Evolutionary conservation across 2,888 invertebrate genomes (phyloP), one percentile per base, ranked within the genome.

Genomic region (Leptopilina drosophilae): DNA sequence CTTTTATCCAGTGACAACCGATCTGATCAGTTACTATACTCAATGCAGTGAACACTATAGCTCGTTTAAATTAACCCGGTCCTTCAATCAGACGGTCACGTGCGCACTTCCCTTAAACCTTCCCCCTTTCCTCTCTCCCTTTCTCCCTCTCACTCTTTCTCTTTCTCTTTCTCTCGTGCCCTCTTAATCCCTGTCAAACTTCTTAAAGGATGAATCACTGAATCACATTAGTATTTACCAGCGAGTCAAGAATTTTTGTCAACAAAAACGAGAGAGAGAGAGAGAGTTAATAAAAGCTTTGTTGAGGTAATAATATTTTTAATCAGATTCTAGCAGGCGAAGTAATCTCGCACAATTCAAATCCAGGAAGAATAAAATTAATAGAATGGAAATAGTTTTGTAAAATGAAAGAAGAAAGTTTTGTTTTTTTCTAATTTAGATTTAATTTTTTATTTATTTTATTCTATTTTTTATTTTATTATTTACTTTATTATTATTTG

Each of bases 61-160:
- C 67, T 76, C 82, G 81, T 79, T 82, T 84, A 82, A 84, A 84
- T 84, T 82, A 82, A 84, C 76, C 82, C 80, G 76, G 82, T 81
- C 79, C 79, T 78, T 78, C 75, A 76, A 76, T 75, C 65, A 65
- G 66, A 76, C 77, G 78, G 83, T 82, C 82, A 84, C 82, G 83
- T 84, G 82, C 79, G 75, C 73, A 73, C 46, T 66, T 65, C 66
- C 73, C 73, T 56, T 40, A 56, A 56, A 78, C 76, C 76, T 53
- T 76, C 53, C 78, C 64, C 64, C 42, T 42, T 42, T 64, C 40
- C 64, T 49, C 64, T 42, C 46, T 33, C 33, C n/a, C 64, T 26
- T 49, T 62, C 78, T 66, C 59, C 75, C 65, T 56, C 75, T 75
- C 73, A 20, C 20, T 20, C 20, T 20, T 20, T 75, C 64, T 56